These are phyloP conservation scores for Cynoglossus semilaevis DNA, from an alignment of 2,113 vertebrate genomes.

Conservation along the genomic window DNA sequence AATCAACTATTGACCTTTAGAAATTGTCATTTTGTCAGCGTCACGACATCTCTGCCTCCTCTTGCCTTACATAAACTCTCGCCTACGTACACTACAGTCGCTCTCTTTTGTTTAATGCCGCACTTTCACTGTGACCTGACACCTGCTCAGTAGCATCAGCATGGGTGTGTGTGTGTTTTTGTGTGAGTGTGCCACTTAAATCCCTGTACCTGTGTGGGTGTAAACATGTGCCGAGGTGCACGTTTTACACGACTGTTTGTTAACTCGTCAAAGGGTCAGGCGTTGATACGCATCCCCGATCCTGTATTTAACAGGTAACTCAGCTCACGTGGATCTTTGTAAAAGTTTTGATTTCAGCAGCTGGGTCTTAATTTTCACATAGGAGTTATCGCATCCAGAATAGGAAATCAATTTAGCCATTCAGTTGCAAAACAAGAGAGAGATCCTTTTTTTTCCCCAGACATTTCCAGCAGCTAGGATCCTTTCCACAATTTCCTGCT, in stretches of 20 bases:
- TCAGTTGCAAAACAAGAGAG: too few relatives aligned
- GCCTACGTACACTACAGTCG: conserved; percentile 18
- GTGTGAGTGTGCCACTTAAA: conserved; percentile 18
- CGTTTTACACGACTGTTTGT: conserved; percentile 21
- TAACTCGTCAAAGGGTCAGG: conserved; percentile 11
- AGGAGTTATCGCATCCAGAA: too few relatives aligned
- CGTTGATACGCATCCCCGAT: conserved; percentile 9
- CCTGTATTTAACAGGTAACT: conserved; percentile 3
- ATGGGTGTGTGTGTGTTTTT: conserved; percentile 9
- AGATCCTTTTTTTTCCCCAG: too few relatives aligned
- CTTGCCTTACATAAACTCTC: conserved; percentile 63
- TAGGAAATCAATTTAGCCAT: too few relatives aligned
- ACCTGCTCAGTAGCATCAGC: conserved; percentile 58
- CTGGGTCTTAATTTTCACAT: not conserved
- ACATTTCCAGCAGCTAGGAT: too few relatives aligned
- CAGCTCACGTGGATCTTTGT: too few relatives aligned
- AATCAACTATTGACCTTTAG: conserved; percentile 21
- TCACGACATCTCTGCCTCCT: conserved; percentile 52
- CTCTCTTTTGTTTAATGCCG: conserved; percentile 32
- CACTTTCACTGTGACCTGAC: conserved; percentile 66
- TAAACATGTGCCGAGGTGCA: conserved; percentile 59
- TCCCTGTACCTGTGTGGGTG: conserved; percentile 22
- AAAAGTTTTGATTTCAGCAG: conserved; percentile 21
- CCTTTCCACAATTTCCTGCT: too few relatives aligned
- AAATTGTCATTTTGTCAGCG: conserved; percentile 22